Percentiles rank a stretch among this genome's conserved stretches.
Conservation (phyloP, 1,140 invertebrate species). For the Luehdorfia chinensis region DNA sequence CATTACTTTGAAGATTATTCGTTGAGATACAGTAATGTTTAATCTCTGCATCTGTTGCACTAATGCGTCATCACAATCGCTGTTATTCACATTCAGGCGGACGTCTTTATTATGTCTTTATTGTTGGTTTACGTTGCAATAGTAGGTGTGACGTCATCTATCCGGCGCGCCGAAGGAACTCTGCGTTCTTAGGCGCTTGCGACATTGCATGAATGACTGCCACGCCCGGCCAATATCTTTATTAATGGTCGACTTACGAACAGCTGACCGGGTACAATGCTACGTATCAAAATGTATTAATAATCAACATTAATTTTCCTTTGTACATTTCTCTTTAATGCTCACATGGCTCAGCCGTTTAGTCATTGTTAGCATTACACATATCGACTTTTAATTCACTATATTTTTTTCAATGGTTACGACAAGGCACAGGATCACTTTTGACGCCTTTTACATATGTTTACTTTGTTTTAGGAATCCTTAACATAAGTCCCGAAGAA, state of each 20-base stretch:
- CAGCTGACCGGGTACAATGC: background rate
- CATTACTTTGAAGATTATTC: background rate
- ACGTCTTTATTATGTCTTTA: constrained; percentile 37
- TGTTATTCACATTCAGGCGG: no score
- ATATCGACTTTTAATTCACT: no score
- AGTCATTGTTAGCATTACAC: no score
- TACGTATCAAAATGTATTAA: no score
- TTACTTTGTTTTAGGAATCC: constrained; percentile 58
- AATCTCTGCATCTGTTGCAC: constrained; percentile 30
- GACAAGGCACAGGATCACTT: no score
- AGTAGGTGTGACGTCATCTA: constrained; percentile 57
- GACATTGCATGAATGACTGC: constrained; percentile 48
- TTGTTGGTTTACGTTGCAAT: constrained; percentile 47
- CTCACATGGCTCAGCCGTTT: no score
- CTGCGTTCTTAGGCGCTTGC: constrained; percentile 42
- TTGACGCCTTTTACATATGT: constrained; percentile 2
- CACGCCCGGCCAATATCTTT: constrained; percentile 24
- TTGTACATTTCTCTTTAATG: no score
- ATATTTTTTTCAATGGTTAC: no score
- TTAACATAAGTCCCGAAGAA: constrained; percentile 79
- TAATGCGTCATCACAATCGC: constrained; percentile 42
- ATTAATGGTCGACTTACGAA: constrained; percentile 40
- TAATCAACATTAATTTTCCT: no score
- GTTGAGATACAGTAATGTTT: background rate
- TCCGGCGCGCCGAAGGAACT: constrained; percentile 42